Percentiles rank a stretch among this genome's conserved stretches.
Conservation (phyloP, 2,888 invertebrate genomes). For the Hypolimnas misippus region DNA sequence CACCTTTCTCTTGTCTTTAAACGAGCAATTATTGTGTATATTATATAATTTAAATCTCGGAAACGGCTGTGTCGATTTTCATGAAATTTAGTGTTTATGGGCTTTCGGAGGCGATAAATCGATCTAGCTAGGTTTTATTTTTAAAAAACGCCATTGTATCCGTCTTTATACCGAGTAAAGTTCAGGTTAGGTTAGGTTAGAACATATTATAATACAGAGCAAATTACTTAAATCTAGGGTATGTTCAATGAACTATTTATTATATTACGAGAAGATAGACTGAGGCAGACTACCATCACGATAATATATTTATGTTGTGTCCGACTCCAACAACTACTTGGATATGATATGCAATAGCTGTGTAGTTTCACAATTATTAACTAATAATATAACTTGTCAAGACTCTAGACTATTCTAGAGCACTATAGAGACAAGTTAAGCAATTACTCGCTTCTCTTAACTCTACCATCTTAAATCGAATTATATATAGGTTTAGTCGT, state of each 20-base stretch:
- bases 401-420: not conserved
- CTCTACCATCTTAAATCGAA: constrained; percentile 1
- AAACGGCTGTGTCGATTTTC: too few relatives aligned
- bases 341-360: not conserved
- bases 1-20: too few relatives aligned
- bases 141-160: too few relatives aligned
- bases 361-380: constrained; percentile 3
- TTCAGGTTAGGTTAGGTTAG: too few relatives aligned
- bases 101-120: too few relatives aligned
- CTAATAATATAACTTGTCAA: constrained; percentile 13
- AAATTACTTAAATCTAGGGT: not conserved
- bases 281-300: not conserved
- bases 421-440: not conserved
- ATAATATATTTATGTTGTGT: not conserved
- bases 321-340: not conserved
- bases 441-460: constrained; percentile 4
- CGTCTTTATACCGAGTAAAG: too few relatives aligned
- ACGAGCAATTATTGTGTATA: too few relatives aligned
- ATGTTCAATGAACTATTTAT: not conserved
- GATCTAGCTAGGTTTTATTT: too few relatives aligned
- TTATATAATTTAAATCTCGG: too few relatives aligned
- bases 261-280: not conserved
- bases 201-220: not conserved
- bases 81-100: too few relatives aligned
- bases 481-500: not conserved